Evolutionary conservation across 2,113 vertebrate genomes (phyloP), one percentile per base, ranked within the genome.

Genomic region (Epinephelus cyanopodus): DNA sequence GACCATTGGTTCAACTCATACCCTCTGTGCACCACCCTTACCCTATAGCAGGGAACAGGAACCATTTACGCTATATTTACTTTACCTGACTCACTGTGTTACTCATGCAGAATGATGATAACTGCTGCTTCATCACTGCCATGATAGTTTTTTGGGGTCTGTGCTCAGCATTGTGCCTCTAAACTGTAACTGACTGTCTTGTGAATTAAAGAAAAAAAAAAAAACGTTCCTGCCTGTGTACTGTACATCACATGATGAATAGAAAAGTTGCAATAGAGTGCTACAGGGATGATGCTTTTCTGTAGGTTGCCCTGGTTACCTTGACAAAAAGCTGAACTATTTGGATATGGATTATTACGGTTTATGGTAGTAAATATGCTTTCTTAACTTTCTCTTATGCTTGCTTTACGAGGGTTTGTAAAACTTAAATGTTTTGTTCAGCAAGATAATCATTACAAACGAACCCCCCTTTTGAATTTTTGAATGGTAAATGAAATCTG

Each of bases 81-180:
- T 89, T 85, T 6, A 80, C 63, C 47, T 78, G 53, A 90, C 48
- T 87, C 65, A 76, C 50, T 21, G 17, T 75, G 42, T 81, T 90
- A 68, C 62, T 87, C 61, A 66, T 53, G 27, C 3, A 21, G 42
- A 19, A 56, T 17, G 29, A 6, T 54, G 47, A 56, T 42, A 27
- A 17, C 25, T 45, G 10, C 71, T 74, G 21, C 68, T 71, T 71
- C 10, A 73, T 83, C 77, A 77, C 23, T 37, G 33, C 33, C 33
- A 37, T 37, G 33, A 37, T 37, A 37, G 33, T 6, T 37, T 37
- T 37, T 37, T 37, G 33, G 33, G 14, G 13, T 65, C 17, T 68
- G 27, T 52, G 39, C 39, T 72, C 45, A 65, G 17, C 19, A 54
- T 23, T 47, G 17, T 57, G 17, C 15, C n/a, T 39, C 17, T 57